Evolutionary conservation across 2,113 vertebrate species (phyloP).

Genomic region (Caranx ignobilis): DNA sequence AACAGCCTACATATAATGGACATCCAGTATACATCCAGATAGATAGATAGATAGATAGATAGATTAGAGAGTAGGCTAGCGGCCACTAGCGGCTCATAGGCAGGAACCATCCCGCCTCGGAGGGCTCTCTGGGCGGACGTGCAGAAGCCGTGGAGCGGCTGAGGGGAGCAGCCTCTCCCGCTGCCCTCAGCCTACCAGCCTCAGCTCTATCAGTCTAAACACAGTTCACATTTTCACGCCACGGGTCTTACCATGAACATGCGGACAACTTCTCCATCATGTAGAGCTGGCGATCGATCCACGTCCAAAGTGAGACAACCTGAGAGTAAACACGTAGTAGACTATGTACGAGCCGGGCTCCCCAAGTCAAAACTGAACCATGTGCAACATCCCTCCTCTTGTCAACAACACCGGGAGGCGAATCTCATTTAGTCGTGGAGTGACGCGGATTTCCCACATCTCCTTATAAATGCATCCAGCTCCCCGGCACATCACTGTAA

Average conservation of each 20-base stretch:
- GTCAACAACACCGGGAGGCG: constrained; percentile 64
- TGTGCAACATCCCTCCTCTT: constrained; percentile 71
- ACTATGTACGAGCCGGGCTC: too few relatives aligned
- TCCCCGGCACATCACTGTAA: constrained; percentile 8
- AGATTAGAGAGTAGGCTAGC: neutral
- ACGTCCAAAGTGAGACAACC: neutral
- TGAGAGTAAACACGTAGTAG: too few relatives aligned
- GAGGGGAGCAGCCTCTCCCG: neutral
- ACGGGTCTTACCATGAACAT: constrained; percentile 29
- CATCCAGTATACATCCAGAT: too few relatives aligned
- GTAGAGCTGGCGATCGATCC: neutral
- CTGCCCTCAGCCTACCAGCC: neutral
- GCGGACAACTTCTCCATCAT: constrained; percentile 21
- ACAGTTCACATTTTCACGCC: neutral
- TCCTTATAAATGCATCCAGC: constrained; percentile 63
- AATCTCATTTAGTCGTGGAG: constrained; percentile 59
- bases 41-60: neutral
- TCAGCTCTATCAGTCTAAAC: neutral
- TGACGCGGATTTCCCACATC: constrained; percentile 71
- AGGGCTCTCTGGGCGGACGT: neutral
- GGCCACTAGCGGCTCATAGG: constrained; percentile 25
- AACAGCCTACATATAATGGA: too few relatives aligned
- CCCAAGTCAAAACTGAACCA: constrained; percentile 46
- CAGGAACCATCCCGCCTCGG: constrained; percentile 30
- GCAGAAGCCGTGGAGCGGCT: neutral